Conservation (phyloP, 2,113 vertebrate species). For the Oophaga pumilio region DNA sequence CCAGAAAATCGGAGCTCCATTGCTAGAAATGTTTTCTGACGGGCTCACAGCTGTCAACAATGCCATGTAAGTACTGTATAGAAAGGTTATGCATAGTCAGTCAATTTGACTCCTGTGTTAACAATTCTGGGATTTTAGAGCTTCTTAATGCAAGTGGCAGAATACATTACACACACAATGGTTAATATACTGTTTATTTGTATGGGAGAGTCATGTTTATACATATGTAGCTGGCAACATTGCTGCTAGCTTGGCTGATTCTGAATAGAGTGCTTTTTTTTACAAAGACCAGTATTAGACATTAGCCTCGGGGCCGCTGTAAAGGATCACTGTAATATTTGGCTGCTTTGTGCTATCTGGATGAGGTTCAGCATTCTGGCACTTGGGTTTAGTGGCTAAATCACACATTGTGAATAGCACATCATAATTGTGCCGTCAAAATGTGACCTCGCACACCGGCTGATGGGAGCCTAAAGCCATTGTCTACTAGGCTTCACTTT, state of each 20-base stretch:
- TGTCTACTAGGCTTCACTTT: not conserved
- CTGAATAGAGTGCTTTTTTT: not conserved
- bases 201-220: not conserved
- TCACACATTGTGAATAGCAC: not conserved
- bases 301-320: not conserved
- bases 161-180: not conserved
- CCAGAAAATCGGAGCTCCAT: slow-evolving; percentile 37
- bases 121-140: not conserved
- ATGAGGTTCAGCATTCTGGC: not conserved
- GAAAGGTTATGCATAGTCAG: not conserved
- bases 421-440: not conserved
- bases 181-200: not conserved
- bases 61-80: slow-evolving; percentile 2
- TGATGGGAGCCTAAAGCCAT: not conserved
- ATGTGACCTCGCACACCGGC: not conserved
- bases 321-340: slow-evolving; percentile 3
- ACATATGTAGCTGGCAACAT: slow-evolving; percentile 2
- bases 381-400: not conserved
- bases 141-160: not conserved
- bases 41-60: slow-evolving; percentile 16
- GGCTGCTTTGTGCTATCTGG: not conserved
- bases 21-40: slow-evolving; percentile 9
- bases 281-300: not conserved
- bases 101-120: slow-evolving; percentile 2
- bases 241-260: slow-evolving; percentile 4